Conservation (phyloP, 1,140 invertebrate genomes). For the Neodiprion virginianus region DNA sequence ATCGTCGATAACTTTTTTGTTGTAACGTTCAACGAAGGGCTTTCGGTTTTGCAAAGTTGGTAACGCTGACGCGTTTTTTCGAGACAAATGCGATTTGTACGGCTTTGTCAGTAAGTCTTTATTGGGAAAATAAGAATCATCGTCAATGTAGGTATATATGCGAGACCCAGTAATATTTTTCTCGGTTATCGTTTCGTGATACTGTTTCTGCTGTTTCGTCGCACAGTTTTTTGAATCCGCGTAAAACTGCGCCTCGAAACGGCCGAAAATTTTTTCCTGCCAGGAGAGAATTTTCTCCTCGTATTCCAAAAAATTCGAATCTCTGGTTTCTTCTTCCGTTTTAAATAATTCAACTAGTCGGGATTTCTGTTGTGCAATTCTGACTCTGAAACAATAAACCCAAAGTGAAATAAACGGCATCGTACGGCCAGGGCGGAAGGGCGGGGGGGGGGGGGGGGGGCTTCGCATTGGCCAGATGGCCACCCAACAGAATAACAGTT, state of each 20-base stretch:
- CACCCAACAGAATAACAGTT: not conserved
- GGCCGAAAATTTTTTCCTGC: slow-evolving; percentile 59
- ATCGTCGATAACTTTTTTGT: slow-evolving; percentile 51
- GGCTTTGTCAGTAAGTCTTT: slow-evolving; percentile 35
- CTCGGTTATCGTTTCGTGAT: slow-evolving; percentile 40
- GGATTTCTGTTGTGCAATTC: slow-evolving; percentile 55
- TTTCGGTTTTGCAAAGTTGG: slow-evolving; percentile 44
- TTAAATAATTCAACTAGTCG: slow-evolving; percentile 53
- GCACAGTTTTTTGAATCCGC: slow-evolving; percentile 52
- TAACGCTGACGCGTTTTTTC: slow-evolving; percentile 36
- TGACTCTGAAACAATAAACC: slow-evolving; percentile 47
- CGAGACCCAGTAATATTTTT: slow-evolving; percentile 35
- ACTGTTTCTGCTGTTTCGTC: slow-evolving; percentile 49
- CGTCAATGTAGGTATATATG: slow-evolving; percentile 51
- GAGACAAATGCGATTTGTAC: slow-evolving; percentile 34
- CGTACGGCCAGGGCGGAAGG: not conserved
- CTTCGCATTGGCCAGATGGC: slow-evolving; percentile 19
- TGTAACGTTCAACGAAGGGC: slow-evolving; percentile 50
- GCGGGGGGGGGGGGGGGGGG: not conserved
- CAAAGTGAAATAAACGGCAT: slow-evolving; percentile 9
- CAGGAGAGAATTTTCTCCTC: slow-evolving; percentile 53
- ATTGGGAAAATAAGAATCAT: slow-evolving; percentile 46
- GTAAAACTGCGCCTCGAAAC: slow-evolving; percentile 52
- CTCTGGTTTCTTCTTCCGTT: slow-evolving; percentile 49
- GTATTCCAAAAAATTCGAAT: slow-evolving; percentile 49